These are phyloP conservation scores for Coreius guichenoti DNA, from an alignment of 2,797 vertebrate genomes.

Conservation along the genomic window DNA sequence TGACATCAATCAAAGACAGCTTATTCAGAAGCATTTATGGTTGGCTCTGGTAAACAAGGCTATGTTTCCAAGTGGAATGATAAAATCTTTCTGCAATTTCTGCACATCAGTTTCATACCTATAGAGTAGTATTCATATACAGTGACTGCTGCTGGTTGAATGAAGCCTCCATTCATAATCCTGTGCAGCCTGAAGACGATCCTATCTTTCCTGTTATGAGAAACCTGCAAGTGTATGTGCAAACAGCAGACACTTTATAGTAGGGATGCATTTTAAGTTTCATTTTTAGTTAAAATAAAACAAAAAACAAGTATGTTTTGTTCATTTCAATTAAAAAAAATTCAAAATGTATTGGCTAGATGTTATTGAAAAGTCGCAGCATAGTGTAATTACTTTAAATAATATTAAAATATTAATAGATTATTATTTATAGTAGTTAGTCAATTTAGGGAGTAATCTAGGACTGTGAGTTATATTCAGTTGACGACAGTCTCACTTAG, in stretches of 20 bases:
- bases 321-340: no score
- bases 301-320: no score
- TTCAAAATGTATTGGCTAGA: background rate
- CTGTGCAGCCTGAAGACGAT: slow-evolving; percentile 55
- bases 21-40: background rate
- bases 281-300: background rate
- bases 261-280: background rate
- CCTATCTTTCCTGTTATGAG: slow-evolving; percentile 17
- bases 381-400: background rate
- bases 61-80: background rate
- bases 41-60: background rate
- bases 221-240: slow-evolving; percentile 30
- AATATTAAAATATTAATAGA: no score
- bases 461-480: background rate
- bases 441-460: background rate
- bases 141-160: slow-evolving; percentile 55
- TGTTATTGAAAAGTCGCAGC: background rate
- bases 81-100: background rate
- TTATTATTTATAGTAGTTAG: background rate
- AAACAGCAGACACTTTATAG: background rate
- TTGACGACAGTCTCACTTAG: background rate
- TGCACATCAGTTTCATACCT: slow-evolving; percentile 25
- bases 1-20: background rate
- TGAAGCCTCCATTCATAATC: slow-evolving; percentile 23
- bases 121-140: slow-evolving; percentile 62